Evolutionary conservation across 2,888 invertebrate species (phyloP).

Genomic region (Ametastegia equiseti): DNA sequence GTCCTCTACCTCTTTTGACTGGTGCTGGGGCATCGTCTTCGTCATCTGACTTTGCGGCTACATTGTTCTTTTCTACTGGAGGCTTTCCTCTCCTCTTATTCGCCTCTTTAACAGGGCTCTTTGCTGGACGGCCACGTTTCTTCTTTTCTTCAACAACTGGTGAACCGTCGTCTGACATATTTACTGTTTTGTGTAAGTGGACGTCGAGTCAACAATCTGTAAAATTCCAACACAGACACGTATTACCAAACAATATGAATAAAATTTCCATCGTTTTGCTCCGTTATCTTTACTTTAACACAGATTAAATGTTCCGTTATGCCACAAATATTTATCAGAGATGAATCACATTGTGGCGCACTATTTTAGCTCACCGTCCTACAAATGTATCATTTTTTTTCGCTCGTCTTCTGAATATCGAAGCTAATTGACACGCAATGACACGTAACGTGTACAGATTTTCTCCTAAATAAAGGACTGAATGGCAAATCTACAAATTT

Average conservation of each 20-base stretch:
- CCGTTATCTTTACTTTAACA: neutral
- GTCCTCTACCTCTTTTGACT: slow-evolving; percentile 72
- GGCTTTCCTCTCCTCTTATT: slow-evolving; percentile 71
- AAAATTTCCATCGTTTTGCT: neutral
- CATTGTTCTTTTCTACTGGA: slow-evolving; percentile 69
- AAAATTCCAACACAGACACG: neutral
- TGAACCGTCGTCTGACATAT: slow-evolving; percentile 74
- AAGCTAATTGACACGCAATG: neutral
- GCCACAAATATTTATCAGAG: neutral
- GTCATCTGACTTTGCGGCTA: slow-evolving; percentile 71
- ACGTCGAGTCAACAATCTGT: slow-evolving; percentile 25
- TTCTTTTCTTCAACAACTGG: slow-evolving; percentile 74
- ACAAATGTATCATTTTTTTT: too few relatives aligned
- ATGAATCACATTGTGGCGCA: neutral
- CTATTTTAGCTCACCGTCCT: too few relatives aligned
- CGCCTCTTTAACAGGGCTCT: slow-evolving; percentile 69
- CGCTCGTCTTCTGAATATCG: too few relatives aligned
- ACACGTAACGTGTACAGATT: neutral
- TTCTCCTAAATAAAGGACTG: too few relatives aligned
- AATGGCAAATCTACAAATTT: neutral
- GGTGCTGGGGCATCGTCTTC: slow-evolving; percentile 71
- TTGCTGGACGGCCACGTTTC: slow-evolving; percentile 73
- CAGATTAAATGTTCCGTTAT: neutral
- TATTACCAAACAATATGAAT: neutral
- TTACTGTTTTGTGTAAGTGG: slow-evolving; percentile 19